Evolutionary conservation across 2,113 vertebrate genomes (phyloP), one percentile per base, ranked within the genome.

Genomic region (Pseudopipra pipra): DNA sequence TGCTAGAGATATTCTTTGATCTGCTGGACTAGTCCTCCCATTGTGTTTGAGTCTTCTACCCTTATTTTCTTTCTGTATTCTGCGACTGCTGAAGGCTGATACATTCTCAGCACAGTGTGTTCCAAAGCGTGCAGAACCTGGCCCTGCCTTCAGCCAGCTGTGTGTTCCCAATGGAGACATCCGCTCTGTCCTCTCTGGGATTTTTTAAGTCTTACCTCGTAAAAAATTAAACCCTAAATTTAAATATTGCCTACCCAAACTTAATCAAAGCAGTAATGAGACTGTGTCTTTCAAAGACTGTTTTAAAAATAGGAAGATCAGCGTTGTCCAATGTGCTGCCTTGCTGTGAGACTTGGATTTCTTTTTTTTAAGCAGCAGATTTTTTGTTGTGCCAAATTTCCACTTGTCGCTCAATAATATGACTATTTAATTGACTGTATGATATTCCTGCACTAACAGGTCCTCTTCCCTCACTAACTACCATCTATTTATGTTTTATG

Each of bases 31-130:
- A 30, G 37, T 83, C 62, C 14, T 94, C 16, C 55, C 30, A 1
- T 58, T 67, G 74, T 41, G 46, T 84, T 89, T 52, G 41, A 31
- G 30, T 96, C 77, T 87, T 78, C 72, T 65, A 83, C 89, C 84
- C 65, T 93, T 75, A 39, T 73, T 94, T 79, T 55, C 43, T 62
- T 84, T 80, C 54, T 75, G 30, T 86, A 33, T 58, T 89, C 61
- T 43, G 82, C 0, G 7, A 2, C 51, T 72, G 55, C 66, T 90
- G 86, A 82, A 47, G 86, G 65, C 80, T 77, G 17, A 77, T 81
- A 5, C 2, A 11, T 88, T 86, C 95, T 55, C 89, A 79, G 92
- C 78, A 87, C 95, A 90, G 39, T 33, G 90, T 95, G 88, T 96
- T 96, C 92, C 91, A 39, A 79, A 61, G 80, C 2, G 1, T 62